These are phyloP conservation scores for Oophaga pumilio DNA, from an alignment of 2,113 vertebrate species.

Conservation along the genomic window DNA sequence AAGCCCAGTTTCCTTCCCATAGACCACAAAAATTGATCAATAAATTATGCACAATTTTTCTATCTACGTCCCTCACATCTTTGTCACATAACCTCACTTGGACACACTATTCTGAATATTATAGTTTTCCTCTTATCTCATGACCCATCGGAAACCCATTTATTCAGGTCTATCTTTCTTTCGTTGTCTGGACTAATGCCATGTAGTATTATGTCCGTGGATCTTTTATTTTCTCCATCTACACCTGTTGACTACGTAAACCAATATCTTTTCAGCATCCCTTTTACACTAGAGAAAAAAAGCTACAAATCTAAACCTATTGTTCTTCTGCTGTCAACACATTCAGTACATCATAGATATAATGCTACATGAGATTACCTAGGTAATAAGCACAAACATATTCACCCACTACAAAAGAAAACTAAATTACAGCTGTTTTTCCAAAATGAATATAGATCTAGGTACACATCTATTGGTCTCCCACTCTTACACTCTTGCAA, in stretches of 20 bases:
- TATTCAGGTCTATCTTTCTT: neutral
- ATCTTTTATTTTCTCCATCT: neutral
- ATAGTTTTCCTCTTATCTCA: neutral
- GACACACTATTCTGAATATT: neutral
- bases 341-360: neutral
- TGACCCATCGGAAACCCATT: neutral
- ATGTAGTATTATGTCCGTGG: neutral
- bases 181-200: neutral
- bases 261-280: conserved; percentile 1
- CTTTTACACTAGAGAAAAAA: conserved; percentile 9
- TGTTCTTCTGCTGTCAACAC: conserved; percentile 16
- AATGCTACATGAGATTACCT: neutral
- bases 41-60: neutral
- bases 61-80: neutral
- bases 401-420: neutral
- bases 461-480: neutral
- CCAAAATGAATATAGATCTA: neutral
- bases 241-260: neutral
- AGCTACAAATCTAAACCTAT: neutral
- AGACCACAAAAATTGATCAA: neutral
- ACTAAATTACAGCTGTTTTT: neutral
- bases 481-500: neutral
- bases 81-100: neutral
- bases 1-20: neutral
- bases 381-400: neutral